These are phyloP conservation scores for Clarias magur DNA, from an alignment of 2,113 vertebrate species.

Conservation along the genomic window DNA sequence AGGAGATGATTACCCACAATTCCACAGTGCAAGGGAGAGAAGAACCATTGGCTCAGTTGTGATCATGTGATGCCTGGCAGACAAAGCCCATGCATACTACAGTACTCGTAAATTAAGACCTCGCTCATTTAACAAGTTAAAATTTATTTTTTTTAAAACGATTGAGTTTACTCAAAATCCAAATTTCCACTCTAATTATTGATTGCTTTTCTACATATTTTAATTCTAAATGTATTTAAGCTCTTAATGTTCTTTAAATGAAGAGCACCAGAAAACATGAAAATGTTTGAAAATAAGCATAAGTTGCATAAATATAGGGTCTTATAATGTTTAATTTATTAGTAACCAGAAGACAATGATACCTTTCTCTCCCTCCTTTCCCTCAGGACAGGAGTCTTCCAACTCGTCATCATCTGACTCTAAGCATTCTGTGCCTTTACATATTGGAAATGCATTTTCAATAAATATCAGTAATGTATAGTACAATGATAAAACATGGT, in stretches of 20 bases:
- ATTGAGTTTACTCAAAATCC: too few species aligned
- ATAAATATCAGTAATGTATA: neutral
- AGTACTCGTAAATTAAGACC: too few species aligned
- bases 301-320: neutral
- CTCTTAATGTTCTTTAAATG: neutral
- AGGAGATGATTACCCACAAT: too few species aligned
- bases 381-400: conserved; percentile 57
- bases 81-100: too few species aligned
- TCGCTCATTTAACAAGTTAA: too few species aligned
- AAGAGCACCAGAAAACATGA: neutral
- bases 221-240: neutral
- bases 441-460: neutral
- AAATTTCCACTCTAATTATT: neutral
- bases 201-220: neutral
- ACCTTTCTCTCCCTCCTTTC: conserved; percentile 61
- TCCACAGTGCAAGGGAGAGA: too few species aligned
- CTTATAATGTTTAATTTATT: neutral
- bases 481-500: neutral
- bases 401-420: conserved; percentile 66
- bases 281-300: neutral
- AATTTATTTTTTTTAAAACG: too few species aligned
- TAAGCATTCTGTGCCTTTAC: conserved; percentile 60
- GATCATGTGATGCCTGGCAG: too few species aligned
- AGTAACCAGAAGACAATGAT: neutral
- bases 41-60: too few species aligned